A percentile compares a stretch with the other conserved stretches of the same genome.
These are phyloP conservation scores for Fragum fragum DNA, from an alignment of 2,888 invertebrate genomes.

Conservation along the genomic window DNA sequence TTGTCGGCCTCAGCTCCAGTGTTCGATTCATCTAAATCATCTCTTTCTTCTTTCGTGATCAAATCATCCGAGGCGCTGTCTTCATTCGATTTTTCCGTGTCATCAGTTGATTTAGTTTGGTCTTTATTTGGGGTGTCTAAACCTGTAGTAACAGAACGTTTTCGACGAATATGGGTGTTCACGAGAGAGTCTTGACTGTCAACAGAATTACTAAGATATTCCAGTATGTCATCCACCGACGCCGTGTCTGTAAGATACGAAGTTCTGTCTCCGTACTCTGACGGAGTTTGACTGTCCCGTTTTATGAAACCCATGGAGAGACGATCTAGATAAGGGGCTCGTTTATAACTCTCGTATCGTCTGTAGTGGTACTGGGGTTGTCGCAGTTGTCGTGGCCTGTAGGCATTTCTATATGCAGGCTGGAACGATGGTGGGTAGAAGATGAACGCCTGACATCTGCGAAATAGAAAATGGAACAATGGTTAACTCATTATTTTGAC, in stretches of 20 bases:
- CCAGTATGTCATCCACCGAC: not conserved
- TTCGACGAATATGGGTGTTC: not conserved
- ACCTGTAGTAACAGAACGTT: not conserved
- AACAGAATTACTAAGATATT: not conserved
- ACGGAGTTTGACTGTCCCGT: constrained; percentile 14
- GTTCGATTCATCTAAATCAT: not conserved
- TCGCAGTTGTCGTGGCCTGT: not conserved
- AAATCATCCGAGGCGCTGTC: not conserved
- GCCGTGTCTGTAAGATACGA: not conserved
- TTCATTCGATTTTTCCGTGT: not conserved
- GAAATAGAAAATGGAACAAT: constrained; percentile 13
- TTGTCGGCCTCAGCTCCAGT: constrained; percentile 17
- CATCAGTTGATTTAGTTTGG: not conserved
- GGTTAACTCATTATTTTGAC: too few relatives aligned
- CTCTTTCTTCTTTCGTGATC: not conserved
- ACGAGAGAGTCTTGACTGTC: not conserved
- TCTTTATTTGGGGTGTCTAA: not conserved
- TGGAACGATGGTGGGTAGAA: constrained; percentile 34
- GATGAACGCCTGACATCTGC: constrained; percentile 28
- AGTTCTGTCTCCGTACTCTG: not conserved
- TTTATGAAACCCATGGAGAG: constrained; percentile 53
- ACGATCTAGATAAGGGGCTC: constrained; percentile 41
- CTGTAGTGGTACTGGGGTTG: not conserved
- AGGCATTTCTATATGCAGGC: not conserved
- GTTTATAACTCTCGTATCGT: constrained; percentile 25